Conservation (phyloP, 2,888 invertebrate species). For the Griposia aprilina region DNA sequence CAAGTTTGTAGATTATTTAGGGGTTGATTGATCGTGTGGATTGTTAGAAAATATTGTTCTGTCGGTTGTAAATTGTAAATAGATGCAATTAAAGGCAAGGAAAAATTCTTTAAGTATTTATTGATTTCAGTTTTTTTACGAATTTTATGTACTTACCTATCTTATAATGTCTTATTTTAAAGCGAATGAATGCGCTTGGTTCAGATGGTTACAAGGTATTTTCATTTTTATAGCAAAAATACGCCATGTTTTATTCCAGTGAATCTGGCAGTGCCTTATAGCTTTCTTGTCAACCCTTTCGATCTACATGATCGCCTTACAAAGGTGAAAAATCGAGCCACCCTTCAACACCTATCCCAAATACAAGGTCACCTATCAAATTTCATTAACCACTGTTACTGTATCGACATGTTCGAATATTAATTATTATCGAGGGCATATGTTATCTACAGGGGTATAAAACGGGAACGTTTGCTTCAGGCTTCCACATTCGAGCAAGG, state of each 20-base stretch:
- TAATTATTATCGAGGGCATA: constrained; percentile 67
- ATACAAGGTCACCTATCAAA: constrained; percentile 56
- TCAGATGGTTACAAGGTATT: no score
- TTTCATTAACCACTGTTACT: constrained; percentile 68
- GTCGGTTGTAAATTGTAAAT: neutral
- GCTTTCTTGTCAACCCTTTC: constrained; percentile 13
- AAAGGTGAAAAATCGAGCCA: constrained; percentile 32
- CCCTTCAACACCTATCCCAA: constrained; percentile 31
- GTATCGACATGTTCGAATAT: constrained; percentile 80
- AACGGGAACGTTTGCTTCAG: constrained; percentile 66
- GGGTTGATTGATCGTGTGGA: constrained; percentile 39
- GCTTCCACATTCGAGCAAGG: constrained; percentile 67
- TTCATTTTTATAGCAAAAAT: neutral
- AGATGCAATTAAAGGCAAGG: neutral
- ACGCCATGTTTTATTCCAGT: neutral
- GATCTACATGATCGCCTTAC: neutral
- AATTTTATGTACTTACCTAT: no score
- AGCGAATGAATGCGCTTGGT: no score
- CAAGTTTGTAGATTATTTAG: constrained; percentile 36
- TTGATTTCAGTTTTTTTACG: no score
- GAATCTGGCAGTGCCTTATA: constrained; percentile 8
- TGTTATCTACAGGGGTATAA: constrained; percentile 72
- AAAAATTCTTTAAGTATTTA: neutral
- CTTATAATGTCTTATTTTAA: no score
- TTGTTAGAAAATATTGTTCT: neutral